Base-by-base conservation (phyloP, 2,113 vertebrate species). In the Tragulus kanchil region DNA sequence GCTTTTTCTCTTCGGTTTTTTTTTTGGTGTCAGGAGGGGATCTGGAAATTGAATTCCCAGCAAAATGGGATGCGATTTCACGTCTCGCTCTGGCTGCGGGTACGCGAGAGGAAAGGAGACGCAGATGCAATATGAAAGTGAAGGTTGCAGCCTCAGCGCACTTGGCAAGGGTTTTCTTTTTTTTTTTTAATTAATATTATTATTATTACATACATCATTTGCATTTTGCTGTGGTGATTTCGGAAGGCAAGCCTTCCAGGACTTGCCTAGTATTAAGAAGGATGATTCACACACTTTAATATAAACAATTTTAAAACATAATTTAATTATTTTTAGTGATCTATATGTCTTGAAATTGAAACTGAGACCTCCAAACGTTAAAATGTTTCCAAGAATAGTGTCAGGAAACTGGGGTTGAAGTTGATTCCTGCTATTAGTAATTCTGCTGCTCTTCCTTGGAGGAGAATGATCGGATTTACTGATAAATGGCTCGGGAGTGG, bases 181-280 rank as follows among this genome's bases (percentile, higher is more conserved):
- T 52, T 52, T n/a, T 36, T 36, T 36, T 36, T 36, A 36, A 36
- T 36, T 36, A 36, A 36, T 36, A 52, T 52, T 52, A 52, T 52
- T 52, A 52, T 52, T 5, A 52, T 67, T 91, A 79, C 67, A 21
- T 10, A 11, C 73, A 62, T 59, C 54, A 65, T 92, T 93, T 87
- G 85, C 87, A 58, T 89, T 95, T 83, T 89, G 69, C 79, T 21
- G 73, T 88, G 89, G 91, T 94, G 73, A 82, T 62, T 88, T 65
- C 56, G 5, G 77, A 56, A 93, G 67, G 59, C 82, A 88, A 81
- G 84, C 67, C 85, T 54, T 56, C 2, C 5, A 15, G 36, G 45
- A 28, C 58, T 82, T 71, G 67, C 64, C 87, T 95, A 54, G 16
- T 36, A 87, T 86, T 64, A 84, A 65, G 82, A 94, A 8, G 28